Base-by-base conservation (phyloP, 1,140 invertebrate species). In the Geopemphigus sp. region DNA sequence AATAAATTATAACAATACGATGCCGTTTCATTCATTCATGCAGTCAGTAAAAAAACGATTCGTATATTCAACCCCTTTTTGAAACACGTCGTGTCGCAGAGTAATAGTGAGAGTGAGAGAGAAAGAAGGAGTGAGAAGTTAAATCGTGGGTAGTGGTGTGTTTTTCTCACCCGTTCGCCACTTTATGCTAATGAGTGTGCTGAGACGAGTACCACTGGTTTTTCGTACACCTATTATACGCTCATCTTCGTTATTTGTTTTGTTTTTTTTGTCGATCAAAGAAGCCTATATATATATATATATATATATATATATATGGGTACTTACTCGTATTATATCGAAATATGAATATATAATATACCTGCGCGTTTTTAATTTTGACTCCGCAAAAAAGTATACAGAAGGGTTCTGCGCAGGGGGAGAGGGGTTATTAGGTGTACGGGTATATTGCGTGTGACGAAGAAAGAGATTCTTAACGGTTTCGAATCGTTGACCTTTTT, bases 1-100 rank as follows among this genome's bases (percentile, higher is more conserved):
- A 78, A 78, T 61, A 63, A 78, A 78, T 78, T 78, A 78, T 78
- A 78, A 78, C 74, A 78, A 78, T 78, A 78, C 57, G 74, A 61
- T 78, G 74, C 22, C 32, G 32, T 39, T 39, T 39, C 32, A 39
- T 72, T 54, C 68, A 72, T 72, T 72, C 68, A 78, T 63, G 39
- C 10, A 26, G 22, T n/a, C 45, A 8, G 74, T 50, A 17, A 45
- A 74, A 74, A 76, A 61, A 50, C 32, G 32, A 39, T 39, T 39
- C 32, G 32, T 4, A 8, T 12, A 78, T 78, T 61, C 74, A 78
- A 57, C 74, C 74, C 74, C 57, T 78, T 78, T 45, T 47, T 24
- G 56, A n/a, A 74, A 74, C 32, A 22, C 32, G 22, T n/a, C 45
- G 8, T 4, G 32, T 39, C 32, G 32, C 32, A 8, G 32, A 39